Evolutionary conservation across 2,888 invertebrate genomes (phyloP).

Genomic region (Antitype chi): DNA sequence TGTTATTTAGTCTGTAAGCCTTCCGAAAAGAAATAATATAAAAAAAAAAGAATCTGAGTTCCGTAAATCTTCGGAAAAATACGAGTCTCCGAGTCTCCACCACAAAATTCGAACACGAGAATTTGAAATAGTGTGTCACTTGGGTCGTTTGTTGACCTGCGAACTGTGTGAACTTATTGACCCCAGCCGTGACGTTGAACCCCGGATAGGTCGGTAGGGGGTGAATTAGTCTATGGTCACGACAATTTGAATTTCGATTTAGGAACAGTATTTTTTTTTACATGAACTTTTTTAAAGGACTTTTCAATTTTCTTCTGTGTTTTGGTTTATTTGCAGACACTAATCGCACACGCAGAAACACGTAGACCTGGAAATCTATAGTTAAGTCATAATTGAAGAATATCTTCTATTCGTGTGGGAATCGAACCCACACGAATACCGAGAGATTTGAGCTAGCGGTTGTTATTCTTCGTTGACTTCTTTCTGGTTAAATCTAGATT

Average conservation of each 20-base stretch:
- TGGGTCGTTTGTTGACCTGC: constrained; percentile 75
- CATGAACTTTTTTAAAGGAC: neutral
- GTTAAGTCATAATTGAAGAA: neutral
- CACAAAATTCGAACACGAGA: constrained; percentile 43
- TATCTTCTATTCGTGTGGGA: neutral
- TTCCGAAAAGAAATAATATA: too few species aligned
- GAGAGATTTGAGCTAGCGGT: neutral
- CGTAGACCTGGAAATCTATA: neutral
- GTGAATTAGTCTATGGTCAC: constrained; percentile 49
- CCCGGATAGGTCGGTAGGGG: constrained; percentile 47
- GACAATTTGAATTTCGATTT: constrained; percentile 35
- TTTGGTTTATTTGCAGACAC: neutral
- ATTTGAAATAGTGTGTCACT: constrained; percentile 75
- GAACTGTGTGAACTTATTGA: constrained; percentile 71
- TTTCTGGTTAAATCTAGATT: neutral
- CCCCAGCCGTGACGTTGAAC: constrained; percentile 61
- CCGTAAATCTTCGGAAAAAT: constrained; percentile 3
- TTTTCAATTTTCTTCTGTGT: neutral
- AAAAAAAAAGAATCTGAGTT: neutral
- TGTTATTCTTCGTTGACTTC: neutral
- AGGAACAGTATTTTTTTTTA: neutral
- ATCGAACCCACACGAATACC: neutral
- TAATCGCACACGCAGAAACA: neutral
- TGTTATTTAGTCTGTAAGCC: too few species aligned
- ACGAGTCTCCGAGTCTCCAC: neutral